These are phyloP conservation scores for Achlya flavicornis DNA, from an alignment of 2,888 invertebrate species.

Conservation along the genomic window DNA sequence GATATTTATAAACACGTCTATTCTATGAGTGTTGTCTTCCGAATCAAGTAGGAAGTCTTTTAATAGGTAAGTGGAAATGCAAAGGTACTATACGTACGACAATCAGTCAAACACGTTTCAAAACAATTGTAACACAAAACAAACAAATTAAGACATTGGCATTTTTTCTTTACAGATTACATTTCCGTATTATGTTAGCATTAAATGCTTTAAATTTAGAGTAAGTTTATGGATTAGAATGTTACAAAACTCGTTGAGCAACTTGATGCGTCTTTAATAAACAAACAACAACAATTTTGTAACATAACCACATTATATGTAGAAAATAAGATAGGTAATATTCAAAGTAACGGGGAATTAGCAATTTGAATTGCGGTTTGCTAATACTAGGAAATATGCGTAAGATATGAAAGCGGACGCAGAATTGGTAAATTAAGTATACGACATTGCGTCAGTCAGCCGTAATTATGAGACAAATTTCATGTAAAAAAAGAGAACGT, in stretches of 20 bases:
- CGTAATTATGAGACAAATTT: slow-evolving; percentile 14
- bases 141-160: background rate
- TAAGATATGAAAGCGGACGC: slow-evolving; percentile 31
- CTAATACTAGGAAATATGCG: slow-evolving; percentile 41
- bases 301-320: slow-evolving; percentile 13
- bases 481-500: slow-evolving; percentile 16
- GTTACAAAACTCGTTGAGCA: background rate
- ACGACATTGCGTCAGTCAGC: slow-evolving; percentile 14
- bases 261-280: background rate
- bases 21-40: slow-evolving; percentile 17
- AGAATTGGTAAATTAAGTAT: slow-evolving; percentile 27
- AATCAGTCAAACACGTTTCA: background rate
- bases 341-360: slow-evolving; percentile 26
- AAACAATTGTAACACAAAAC: background rate
- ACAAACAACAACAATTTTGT: background rate
- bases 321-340: background rate
- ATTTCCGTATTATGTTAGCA: too few species aligned
- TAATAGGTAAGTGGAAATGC: slow-evolving; percentile 29
- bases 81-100: background rate
- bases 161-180: too few species aligned
- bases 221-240: background rate
- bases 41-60: slow-evolving; percentile 34
- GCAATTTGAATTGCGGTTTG: slow-evolving; percentile 34
- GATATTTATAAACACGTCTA: slow-evolving; percentile 44
- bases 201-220: too few species aligned